phyloP scores from a whole-genome alignment of 2,888 invertebrate species.

The Thalpophila matura region DNA sequence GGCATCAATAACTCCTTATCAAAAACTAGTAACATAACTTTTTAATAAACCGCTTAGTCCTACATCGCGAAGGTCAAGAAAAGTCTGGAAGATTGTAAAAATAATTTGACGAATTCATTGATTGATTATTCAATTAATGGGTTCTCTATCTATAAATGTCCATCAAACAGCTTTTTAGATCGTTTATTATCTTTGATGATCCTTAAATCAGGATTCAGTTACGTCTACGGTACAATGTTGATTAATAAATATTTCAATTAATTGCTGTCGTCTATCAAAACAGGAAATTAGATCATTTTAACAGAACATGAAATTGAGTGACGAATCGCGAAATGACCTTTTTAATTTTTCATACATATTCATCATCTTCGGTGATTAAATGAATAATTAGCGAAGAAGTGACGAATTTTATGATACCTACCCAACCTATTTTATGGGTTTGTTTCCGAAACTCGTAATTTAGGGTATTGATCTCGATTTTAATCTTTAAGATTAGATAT shows the following conservation, averaged over 20 bases:
- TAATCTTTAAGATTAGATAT: no score
- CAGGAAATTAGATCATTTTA: slow-evolving; percentile 52
- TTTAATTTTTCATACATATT: slow-evolving; percentile 23
- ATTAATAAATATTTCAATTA: slow-evolving; percentile 36
- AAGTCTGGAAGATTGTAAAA: not conserved
- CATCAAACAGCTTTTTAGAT: not conserved
- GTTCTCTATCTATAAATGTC: not conserved
- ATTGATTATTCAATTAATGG: slow-evolving; percentile 17
- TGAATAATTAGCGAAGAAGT: slow-evolving; percentile 1
- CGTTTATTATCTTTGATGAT: slow-evolving; percentile 13
- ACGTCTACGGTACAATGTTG: slow-evolving; percentile 16
- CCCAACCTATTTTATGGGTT: slow-evolving; percentile 25
- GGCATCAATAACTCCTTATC: no score
- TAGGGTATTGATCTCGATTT: slow-evolving; percentile 26
- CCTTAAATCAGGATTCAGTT: not conserved
- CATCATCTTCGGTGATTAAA: slow-evolving; percentile 31
- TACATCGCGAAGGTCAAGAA: no score
- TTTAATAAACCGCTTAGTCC: no score
- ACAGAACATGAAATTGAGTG: slow-evolving; percentile 16
- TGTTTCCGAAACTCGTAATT: slow-evolving; percentile 28
- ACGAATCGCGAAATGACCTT: slow-evolving; percentile 4
- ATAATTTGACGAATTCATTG: not conserved
- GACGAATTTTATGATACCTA: slow-evolving; percentile 26
- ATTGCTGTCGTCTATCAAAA: slow-evolving; percentile 17
- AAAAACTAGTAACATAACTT: no score